These are phyloP conservation scores for Cenopis cana DNA, from an alignment of 2,888 invertebrate species.

Conservation along the genomic window DNA sequence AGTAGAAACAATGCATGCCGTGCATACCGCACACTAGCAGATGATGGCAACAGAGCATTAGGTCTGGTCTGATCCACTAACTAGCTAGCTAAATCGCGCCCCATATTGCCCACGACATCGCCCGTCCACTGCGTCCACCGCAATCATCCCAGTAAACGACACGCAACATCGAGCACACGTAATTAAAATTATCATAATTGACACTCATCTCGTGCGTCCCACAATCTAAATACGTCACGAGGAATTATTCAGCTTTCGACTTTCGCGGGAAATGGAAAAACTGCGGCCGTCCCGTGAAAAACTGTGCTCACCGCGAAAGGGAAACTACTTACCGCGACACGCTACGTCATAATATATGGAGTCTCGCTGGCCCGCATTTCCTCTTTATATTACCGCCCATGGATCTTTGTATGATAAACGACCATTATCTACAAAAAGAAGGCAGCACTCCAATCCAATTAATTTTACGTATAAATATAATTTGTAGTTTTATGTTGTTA, in stretches of 20 bases:
- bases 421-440: constrained; percentile 11
- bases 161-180: constrained; percentile 50
- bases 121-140: constrained; percentile 27
- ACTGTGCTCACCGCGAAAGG: constrained; percentile 57
- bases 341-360: constrained; percentile 49
- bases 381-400: neutral
- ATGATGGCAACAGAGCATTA: constrained; percentile 10
- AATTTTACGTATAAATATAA: constrained; percentile 18
- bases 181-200: constrained; percentile 56
- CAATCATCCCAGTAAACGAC: constrained; percentile 42
- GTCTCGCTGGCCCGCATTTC: neutral
- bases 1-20: constrained; percentile 15
- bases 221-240: constrained; percentile 50
- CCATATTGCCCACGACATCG: constrained; percentile 25
- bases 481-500: constrained; percentile 17
- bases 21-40: constrained; percentile 1
- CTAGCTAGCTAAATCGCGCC: neutral
- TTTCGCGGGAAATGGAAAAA: constrained; percentile 55
- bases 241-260: constrained; percentile 56
- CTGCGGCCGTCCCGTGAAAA: constrained; percentile 35
- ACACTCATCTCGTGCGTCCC: constrained; percentile 52
- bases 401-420: constrained; percentile 23
- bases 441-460: constrained; percentile 24
- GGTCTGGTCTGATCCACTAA: constrained; percentile 32
- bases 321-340: constrained; percentile 54